Conservation (phyloP, 2,888 invertebrate genomes). For the Melieria picta region DNA sequence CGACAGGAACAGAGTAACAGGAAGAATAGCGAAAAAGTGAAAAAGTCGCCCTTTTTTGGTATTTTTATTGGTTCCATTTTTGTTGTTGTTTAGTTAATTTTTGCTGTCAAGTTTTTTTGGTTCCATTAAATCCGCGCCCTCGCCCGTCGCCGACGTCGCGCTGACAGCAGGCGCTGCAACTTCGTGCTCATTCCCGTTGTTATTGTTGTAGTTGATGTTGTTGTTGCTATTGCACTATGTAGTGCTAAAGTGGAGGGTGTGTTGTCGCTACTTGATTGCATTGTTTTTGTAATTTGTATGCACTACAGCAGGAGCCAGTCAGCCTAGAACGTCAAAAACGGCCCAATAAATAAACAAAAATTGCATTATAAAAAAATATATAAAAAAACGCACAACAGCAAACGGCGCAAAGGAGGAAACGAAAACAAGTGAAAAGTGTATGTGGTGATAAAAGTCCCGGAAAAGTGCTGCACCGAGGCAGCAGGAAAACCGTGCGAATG, state of each 20-base stretch:
- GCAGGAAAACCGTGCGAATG: conserved; percentile 4
- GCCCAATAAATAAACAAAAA: not conserved
- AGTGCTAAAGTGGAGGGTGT: conserved; percentile 20
- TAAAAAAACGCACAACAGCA: not conserved
- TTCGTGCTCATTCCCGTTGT: not conserved
- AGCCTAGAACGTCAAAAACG: not conserved
- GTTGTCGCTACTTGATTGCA: conserved; percentile 2
- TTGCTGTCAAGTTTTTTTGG: too few relatives aligned
- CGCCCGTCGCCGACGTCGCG: conserved; percentile 18
- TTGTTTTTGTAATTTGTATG: conserved; percentile 22
- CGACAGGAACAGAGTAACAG: not conserved
- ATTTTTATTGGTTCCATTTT: not conserved
- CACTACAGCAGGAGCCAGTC: conserved; percentile 39
- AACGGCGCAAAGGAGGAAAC: not conserved
- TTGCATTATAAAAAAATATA: not conserved
- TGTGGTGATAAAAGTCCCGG: conserved; percentile 30
- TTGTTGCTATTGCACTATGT: not conserved
- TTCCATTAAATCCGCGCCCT: not conserved
- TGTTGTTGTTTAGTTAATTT: too few relatives aligned
- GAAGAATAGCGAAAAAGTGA: not conserved
- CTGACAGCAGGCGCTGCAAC: conserved; percentile 1
- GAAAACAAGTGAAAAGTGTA: not conserved
- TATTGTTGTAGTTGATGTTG: too few relatives aligned
- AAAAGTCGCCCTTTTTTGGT: conserved; percentile 33
- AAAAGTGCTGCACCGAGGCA: conserved; percentile 25